Conservation (phyloP, 2,888 invertebrate genomes). For the Athalia circularis region DNA sequence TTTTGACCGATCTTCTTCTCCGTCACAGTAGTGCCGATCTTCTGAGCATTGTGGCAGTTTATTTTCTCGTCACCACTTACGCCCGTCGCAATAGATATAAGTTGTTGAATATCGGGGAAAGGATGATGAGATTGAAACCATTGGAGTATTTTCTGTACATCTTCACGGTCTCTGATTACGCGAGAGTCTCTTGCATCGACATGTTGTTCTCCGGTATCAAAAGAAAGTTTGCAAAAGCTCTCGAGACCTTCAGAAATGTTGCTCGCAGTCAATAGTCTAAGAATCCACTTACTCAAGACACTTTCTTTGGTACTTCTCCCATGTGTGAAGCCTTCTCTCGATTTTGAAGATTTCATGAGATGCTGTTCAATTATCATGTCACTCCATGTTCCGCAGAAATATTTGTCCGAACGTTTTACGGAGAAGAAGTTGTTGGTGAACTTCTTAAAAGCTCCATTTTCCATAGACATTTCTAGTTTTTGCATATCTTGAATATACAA, state of each 20-base stretch:
- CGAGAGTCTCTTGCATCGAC: conserved; percentile 56
- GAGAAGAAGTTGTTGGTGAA: conserved; percentile 58
- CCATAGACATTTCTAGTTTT: conserved; percentile 9
- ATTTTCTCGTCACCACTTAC: conserved; percentile 49
- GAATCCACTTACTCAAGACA: conserved; percentile 54
- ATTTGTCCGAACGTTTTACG: conserved; percentile 58
- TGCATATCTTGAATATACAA: conserved; percentile 70
- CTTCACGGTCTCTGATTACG: conserved; percentile 53
- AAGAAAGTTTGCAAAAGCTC: conserved; percentile 53
- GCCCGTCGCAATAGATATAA: conserved; percentile 52
- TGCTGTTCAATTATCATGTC: conserved; percentile 66
- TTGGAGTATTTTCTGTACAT: conserved; percentile 52
- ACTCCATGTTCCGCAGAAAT: conserved; percentile 56
- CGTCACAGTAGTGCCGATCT: conserved; percentile 39
- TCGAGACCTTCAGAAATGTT: conserved; percentile 55
- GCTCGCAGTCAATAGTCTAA: conserved; percentile 51
- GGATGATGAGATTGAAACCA: conserved; percentile 56
- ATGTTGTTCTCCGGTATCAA: conserved; percentile 59
- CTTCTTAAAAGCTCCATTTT: conserved; percentile 49
- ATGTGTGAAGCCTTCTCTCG: conserved; percentile 59
- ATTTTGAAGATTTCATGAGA: conserved; percentile 61
- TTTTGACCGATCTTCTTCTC: conserved; percentile 56
- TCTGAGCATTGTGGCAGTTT: conserved; percentile 34
- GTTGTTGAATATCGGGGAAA: conserved; percentile 52
- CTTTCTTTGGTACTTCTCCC: conserved; percentile 51